phyloP scores from a whole-genome alignment of 2,113 vertebrate genomes.

The Elephantulus edwardii region DNA sequence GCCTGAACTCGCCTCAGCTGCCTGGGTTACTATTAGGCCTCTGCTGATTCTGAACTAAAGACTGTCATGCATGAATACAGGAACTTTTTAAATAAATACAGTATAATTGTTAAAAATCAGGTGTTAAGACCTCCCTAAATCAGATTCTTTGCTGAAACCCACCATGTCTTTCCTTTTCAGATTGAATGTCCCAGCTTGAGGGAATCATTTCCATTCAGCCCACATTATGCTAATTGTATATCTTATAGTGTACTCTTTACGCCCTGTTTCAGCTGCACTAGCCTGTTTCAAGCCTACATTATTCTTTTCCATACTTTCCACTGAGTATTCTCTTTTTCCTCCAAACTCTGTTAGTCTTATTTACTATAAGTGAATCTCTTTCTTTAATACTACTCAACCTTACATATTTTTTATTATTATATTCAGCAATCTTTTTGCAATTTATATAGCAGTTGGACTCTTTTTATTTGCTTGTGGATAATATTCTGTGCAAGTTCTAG shows the following conservation, averaged over 20 bases:
- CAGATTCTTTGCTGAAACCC: background rate
- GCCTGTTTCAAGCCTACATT: background rate
- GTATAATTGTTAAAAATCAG: conserved; percentile 3
- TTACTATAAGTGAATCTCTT: conserved; percentile 27
- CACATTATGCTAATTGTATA: background rate
- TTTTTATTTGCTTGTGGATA: background rate
- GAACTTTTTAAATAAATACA: background rate
- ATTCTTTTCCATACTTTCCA: background rate
- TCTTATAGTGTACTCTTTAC: background rate
- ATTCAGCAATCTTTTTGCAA: background rate
- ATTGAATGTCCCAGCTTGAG: background rate
- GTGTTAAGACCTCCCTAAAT: background rate
- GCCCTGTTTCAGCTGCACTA: background rate
- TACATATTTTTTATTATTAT: background rate
- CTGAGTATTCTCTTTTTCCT: background rate
- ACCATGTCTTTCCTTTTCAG: background rate
- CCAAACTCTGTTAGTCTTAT: background rate
- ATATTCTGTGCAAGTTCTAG: background rate
- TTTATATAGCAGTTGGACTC: background rate
- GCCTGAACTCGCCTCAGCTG: conserved; percentile 29
- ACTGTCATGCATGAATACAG: background rate
- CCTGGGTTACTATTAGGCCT: background rate
- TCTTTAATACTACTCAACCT: background rate
- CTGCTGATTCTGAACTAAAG: background rate
- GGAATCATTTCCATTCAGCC: background rate